phyloP scores from a whole-genome alignment of 2,888 invertebrate species.

The Tachystola acroxantha region DNA sequence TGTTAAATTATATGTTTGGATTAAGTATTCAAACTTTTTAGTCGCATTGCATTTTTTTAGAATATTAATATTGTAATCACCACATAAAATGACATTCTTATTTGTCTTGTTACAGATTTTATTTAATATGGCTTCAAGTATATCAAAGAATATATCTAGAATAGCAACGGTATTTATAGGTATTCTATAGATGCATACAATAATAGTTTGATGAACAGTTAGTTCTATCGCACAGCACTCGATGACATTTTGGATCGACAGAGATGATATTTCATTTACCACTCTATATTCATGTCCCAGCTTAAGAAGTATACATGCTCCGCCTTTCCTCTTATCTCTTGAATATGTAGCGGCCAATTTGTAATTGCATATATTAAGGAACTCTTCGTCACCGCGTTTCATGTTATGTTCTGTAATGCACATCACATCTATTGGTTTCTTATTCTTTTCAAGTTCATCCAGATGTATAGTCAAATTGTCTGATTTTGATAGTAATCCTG shows the following conservation, averaged over 20 bases:
- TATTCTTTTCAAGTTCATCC: conserved; percentile 1
- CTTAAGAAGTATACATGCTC: conserved; percentile 11
- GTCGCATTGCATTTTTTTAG: neutral
- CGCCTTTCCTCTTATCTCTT: conserved; percentile 9
- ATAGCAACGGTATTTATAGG: conserved; percentile 1
- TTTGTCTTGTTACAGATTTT: conserved; percentile 1
- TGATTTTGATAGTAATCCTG: conserved; percentile 9
- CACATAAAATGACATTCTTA: conserved; percentile 9
- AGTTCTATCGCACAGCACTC: conserved; percentile 13
- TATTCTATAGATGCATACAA: conserved; percentile 12
- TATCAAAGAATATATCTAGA: conserved; percentile 3
- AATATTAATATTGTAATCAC: conserved; percentile 10
- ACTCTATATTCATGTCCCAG: neutral
- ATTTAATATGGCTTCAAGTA: conserved; percentile 3
- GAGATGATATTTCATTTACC: neutral
- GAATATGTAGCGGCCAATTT: conserved; percentile 6
- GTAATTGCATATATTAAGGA: conserved; percentile 7
- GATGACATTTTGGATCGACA: conserved; percentile 3
- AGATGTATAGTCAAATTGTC: conserved; percentile 8
- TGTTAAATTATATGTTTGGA: neutral
- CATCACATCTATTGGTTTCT: conserved; percentile 10
- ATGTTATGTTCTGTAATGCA: conserved; percentile 17
- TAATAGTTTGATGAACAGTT: conserved; percentile 4
- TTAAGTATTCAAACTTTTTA: neutral
- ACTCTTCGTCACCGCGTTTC: conserved; percentile 1